A percentile compares a stretch with the other conserved stretches of the same genome.
Evolutionary conservation across 2,797 vertebrate species (phyloP).

Genomic region (Lacerta bilineata): DNA sequence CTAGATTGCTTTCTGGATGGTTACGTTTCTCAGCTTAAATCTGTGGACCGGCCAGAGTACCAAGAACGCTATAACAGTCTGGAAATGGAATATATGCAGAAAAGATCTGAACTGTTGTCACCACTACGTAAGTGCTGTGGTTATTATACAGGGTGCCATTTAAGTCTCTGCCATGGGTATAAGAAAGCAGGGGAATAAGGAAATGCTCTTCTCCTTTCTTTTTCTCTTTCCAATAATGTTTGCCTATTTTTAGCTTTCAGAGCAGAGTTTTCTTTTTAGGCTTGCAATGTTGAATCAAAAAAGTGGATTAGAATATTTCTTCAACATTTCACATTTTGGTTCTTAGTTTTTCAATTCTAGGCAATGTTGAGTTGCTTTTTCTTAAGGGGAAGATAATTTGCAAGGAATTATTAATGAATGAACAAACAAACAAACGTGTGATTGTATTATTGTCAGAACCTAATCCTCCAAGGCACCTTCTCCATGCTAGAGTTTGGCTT

Average conservation of each 20-base stretch:
- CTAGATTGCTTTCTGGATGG: constrained; percentile 89
- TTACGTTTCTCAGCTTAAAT: constrained; percentile 91
- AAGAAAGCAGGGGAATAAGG: not conserved
- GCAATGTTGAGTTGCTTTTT: not conserved
- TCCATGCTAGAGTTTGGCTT: too few relatives aligned
- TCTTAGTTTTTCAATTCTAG: not conserved
- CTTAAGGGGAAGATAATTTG: not conserved
- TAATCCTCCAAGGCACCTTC: not conserved
- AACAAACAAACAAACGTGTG: not conserved
- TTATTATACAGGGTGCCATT: not conserved
- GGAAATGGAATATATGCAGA: constrained; percentile 92
- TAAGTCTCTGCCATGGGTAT: not conserved
- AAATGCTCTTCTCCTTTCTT: not conserved
- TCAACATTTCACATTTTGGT: not conserved
- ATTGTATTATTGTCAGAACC: not conserved
- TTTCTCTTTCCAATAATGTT: not conserved
- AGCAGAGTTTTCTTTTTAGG: not conserved
- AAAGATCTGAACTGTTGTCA: constrained; percentile 86
- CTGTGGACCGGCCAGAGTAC: constrained; percentile 84
- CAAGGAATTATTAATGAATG: not conserved
- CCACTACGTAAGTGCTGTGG: constrained; percentile 86
- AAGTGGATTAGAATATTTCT: not conserved
- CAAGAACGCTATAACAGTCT: constrained; percentile 88
- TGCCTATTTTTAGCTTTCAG: not conserved
- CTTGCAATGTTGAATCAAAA: not conserved